These are phyloP conservation scores for Omphaloscelis lunosa DNA, from an alignment of 2,888 invertebrate genomes.

Conservation along the genomic window DNA sequence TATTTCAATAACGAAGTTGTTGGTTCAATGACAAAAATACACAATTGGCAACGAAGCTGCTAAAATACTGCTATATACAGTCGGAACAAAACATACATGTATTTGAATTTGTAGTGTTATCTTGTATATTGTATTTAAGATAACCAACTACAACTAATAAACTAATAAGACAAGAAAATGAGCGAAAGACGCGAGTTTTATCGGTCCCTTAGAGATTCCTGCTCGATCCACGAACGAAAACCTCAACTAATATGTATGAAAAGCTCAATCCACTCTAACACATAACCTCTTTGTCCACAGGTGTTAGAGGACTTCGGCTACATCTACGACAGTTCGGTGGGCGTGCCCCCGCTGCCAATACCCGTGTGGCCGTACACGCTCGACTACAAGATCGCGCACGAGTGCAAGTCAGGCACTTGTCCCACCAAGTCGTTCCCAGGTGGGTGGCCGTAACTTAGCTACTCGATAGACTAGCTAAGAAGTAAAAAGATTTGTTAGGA, in stretches of 20 bases:
- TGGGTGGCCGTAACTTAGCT: constrained; percentile 73
- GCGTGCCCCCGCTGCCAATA: constrained; percentile 94
- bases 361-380: constrained; percentile 98
- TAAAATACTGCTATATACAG: not conserved
- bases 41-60: not conserved
- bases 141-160: not conserved
- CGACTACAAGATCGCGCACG: constrained; percentile 97
- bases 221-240: not conserved
- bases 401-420: constrained; percentile 98
- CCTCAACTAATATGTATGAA: not conserved
- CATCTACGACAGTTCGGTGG: constrained; percentile 97
- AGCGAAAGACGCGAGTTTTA: not conserved
- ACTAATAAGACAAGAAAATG: not conserved
- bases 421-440: constrained; percentile 97
- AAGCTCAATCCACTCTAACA: not conserved
- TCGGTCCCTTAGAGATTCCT: not conserved
- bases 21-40: not conserved
- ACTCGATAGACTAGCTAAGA: constrained; percentile 51
- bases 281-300: constrained; percentile 79
- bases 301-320: constrained; percentile 98
- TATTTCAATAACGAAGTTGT: not conserved
- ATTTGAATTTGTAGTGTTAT: too few relatives aligned
- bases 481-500: constrained; percentile 54
- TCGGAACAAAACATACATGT: too few relatives aligned
- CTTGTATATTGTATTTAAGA: too few relatives aligned